Conservation (phyloP, 1,140 invertebrate species). For the Drosophila virilis region DNA sequence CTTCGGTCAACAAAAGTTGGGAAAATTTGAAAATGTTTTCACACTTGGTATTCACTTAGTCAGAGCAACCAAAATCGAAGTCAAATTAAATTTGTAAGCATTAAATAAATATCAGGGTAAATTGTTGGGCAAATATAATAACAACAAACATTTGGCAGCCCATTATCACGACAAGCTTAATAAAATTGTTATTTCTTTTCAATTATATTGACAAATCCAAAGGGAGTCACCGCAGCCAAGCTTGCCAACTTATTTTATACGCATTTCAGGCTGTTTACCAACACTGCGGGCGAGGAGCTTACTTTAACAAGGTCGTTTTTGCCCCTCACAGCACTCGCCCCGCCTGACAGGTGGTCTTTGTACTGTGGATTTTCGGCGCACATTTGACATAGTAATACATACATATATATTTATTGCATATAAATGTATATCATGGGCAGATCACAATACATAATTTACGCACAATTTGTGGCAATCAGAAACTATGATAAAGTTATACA, state of each 20-base stretch:
- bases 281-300: constrained; percentile 19
- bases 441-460: constrained; percentile 64
- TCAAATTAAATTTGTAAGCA: neutral
- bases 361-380: constrained; percentile 21
- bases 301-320: constrained; percentile 15
- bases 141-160: neutral
- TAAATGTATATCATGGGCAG: neutral
- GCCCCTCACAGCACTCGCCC: no score
- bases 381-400: constrained; percentile 26
- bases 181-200: constrained; percentile 44
- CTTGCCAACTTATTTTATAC: constrained; percentile 13
- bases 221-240: neutral
- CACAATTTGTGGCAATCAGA: constrained; percentile 71
- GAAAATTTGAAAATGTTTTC: no score
- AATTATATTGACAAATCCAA: constrained; percentile 30
- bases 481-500: constrained; percentile 62
- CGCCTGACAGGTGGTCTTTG: constrained; percentile 36
- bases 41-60: neutral
- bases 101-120: neutral
- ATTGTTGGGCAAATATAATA: neutral
- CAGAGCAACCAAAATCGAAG: neutral
- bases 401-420: constrained; percentile 12
- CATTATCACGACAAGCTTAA: neutral
- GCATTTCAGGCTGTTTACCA: constrained; percentile 17
- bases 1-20: no score